Evolutionary conservation across 2,888 invertebrate species (phyloP), one percentile per base, ranked within the genome.

Genomic region (Catocala nupta): DNA sequence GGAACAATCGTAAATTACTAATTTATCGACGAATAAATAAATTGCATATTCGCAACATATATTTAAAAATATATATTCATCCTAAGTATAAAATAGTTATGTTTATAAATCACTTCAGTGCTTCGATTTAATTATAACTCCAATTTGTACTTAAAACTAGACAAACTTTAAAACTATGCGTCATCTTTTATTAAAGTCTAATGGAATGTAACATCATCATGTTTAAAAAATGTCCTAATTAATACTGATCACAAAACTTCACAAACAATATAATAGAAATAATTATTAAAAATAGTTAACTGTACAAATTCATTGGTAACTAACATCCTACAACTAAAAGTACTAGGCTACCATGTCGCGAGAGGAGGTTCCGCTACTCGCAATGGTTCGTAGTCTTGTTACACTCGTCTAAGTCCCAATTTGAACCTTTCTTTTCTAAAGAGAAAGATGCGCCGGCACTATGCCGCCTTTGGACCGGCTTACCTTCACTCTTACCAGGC

Each of bases 361-460:
- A 42, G 70, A 57, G 53, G 70, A 69, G 64, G 64, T 81, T 7
- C 6, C 4, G 0, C 9, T 65, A 77, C 63, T 86, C 77, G 47
- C 70, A 61, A 57, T 73, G 75, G 51, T 71, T 75, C 48, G 69
- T 54, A 44, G 71, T 79, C 68, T 83, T 84, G 49, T 81, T 84
- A 36, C 63, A 72, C 63, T 85, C 83, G 36, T 84, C 84, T 44
- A 39, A 39, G 36, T 39, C 9, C 36, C 36, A 39, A 39, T 39
- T 91, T 42, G 51, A 86, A 82, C 16, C 85, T 54, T 86, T 88
- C 71, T 93, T 94, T 65, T 93, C 93, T 69, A 93, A 84, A 8
- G 87, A 90, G 0, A 93, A 86, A 0, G 90, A 77, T 0, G 92
- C 92, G 0, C 89, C 90, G 0, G 92, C 93, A 59, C 93, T 93